Percentiles rank a stretch among this genome's conserved stretches.
phyloP scores from a whole-genome alignment of 2,113 vertebrate species.

The Ophiodon elongatus region DNA sequence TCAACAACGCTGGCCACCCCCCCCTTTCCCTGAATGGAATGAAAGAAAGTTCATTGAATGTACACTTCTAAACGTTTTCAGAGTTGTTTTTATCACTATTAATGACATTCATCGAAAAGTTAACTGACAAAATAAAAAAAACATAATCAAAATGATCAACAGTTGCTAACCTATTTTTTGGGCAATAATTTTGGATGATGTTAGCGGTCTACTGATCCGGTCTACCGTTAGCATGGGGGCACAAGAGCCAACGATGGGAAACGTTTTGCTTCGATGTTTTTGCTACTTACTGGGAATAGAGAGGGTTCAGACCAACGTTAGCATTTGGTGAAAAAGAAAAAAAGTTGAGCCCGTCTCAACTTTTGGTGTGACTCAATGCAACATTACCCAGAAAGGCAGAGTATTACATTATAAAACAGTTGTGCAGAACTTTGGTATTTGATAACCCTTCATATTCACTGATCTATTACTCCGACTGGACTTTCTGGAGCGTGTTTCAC shows the following conservation, averaged over 20 bases:
- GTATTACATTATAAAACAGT: accelerated
- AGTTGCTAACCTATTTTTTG: background rate
- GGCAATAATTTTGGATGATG: background rate
- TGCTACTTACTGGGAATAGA: background rate
- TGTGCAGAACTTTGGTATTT: background rate
- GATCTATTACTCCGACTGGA: background rate
- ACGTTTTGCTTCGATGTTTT: background rate
- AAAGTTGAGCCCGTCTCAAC: background rate
- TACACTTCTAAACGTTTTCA: background rate
- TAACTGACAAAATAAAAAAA: background rate
- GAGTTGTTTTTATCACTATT: background rate
- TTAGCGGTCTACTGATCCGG: background rate
- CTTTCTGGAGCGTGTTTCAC: background rate
- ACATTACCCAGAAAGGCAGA: background rate
- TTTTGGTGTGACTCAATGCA: background rate
- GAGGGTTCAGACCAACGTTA: background rate
- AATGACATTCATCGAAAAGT: background rate
- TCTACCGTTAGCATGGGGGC: background rate
- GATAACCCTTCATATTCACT: background rate
- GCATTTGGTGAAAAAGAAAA: background rate
- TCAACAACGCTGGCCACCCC: background rate
- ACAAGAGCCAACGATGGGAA: background rate
- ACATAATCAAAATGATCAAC: background rate
- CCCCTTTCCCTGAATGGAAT: background rate
- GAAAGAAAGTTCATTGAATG: background rate